A percentile compares a stretch with the other conserved stretches of the same genome.
These are phyloP conservation scores for Synanthedon vespiformis DNA, from an alignment of 2,888 invertebrate species.

Conservation along the genomic window DNA sequence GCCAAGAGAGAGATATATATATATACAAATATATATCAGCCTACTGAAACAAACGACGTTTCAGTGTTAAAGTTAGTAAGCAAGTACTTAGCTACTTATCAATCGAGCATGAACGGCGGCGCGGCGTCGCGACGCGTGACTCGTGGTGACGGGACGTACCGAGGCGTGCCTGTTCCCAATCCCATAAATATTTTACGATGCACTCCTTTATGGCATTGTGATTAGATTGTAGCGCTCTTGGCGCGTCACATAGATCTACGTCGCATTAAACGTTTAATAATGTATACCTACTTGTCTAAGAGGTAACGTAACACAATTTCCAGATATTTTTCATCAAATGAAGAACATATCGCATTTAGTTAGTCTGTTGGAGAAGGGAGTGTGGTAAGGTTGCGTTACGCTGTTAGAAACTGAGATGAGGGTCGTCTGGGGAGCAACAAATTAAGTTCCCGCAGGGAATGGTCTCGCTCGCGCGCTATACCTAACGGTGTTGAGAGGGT, in stretches of 20 bases:
- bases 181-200: conserved; percentile 58
- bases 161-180: conserved; percentile 44
- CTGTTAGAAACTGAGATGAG: conserved; percentile 68
- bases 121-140: conserved; percentile 2
- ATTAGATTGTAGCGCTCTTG: conserved; percentile 48
- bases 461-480: conserved; percentile 28
- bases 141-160: conserved; percentile 24
- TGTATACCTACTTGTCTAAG: conserved; percentile 15
- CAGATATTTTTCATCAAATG: no score
- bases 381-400: conserved; percentile 65
- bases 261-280: conserved; percentile 48
- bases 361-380: conserved; percentile 32
- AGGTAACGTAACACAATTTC: no score
- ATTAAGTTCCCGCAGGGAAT: conserved; percentile 64
- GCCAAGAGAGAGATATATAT: no score
- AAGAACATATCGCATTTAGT: neutral
- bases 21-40: no score
- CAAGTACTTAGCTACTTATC: neutral
- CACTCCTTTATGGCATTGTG: conserved; percentile 53
- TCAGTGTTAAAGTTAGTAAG: no score
- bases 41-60: no score
- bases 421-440: conserved; percentile 70
- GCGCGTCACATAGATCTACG: conserved; percentile 36
- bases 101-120: neutral
- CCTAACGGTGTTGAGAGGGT: conserved; percentile 43